Evolutionary conservation across 2,113 vertebrate species (phyloP).

Genomic region (human (Homo sapiens)): DNA sequence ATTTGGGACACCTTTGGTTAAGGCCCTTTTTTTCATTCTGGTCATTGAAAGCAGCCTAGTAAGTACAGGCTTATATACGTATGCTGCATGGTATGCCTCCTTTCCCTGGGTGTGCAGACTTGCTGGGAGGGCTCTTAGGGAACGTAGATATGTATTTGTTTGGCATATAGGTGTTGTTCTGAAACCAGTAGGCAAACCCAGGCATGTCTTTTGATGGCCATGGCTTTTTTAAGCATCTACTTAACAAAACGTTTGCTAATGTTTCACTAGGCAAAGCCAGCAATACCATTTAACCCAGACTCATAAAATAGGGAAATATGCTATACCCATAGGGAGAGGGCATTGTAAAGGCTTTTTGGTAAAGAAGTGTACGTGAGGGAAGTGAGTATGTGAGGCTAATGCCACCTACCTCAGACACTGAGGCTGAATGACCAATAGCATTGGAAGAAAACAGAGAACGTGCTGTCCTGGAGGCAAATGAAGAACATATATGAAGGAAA

Average conservation of each 20-base stretch:
- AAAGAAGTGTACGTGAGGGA: neutral
- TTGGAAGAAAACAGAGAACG: neutral
- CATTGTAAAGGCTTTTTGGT: neutral
- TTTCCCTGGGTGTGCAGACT: neutral
- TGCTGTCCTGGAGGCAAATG: neutral
- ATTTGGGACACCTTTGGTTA: conserved; percentile 39
- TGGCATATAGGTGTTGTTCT: neutral
- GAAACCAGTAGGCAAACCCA: neutral
- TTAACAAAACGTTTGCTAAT: neutral
- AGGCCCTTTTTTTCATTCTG: neutral
- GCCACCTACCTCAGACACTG: neutral
- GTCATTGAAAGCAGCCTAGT: neutral
- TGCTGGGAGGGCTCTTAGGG: neutral
- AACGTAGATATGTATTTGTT: neutral
- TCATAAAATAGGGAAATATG: neutral
- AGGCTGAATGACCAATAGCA: neutral
- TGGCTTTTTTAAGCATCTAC: neutral
- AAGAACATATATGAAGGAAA: neutral
- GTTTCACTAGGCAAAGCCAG: neutral
- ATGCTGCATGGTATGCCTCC: neutral
- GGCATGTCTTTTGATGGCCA: neutral
- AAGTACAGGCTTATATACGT: neutral
- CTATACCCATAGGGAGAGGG: neutral
- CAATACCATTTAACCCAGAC: neutral
- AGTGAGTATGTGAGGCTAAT: neutral